A percentile compares a stretch with the other conserved stretches of the same genome.
Conservation (phyloP, 2,113 vertebrate genomes). For the Leptosomus discolor region DNA sequence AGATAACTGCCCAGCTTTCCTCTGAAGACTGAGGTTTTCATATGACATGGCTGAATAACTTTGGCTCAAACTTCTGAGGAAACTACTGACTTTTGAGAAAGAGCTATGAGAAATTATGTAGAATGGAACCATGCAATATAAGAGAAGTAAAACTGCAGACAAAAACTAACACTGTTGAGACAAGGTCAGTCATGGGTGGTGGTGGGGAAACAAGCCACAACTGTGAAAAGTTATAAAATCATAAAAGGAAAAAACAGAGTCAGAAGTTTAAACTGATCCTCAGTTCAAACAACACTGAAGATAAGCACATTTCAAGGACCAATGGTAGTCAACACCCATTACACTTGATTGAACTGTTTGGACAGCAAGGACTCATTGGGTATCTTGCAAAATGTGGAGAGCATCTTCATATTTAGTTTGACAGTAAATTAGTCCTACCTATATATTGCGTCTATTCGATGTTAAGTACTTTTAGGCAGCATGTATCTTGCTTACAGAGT, state of each 20-base stretch:
- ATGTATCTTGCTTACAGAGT: neutral
- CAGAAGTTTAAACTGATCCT: neutral
- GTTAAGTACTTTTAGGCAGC: neutral
- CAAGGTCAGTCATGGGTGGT: neutral
- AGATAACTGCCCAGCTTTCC: neutral
- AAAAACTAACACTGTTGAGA: neutral
- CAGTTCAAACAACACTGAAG: neutral
- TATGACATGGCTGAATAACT: neutral
- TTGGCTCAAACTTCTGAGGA: neutral
- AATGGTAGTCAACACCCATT: neutral
- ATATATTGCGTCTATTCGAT: neutral
- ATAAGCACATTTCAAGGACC: neutral
- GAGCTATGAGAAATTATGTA: neutral
- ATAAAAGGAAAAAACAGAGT: neutral
- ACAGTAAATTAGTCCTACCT: neutral
- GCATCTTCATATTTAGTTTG: neutral
- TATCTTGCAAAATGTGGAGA: neutral
- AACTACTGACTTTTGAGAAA: neutral
- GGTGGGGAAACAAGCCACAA: neutral
- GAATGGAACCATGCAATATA: neutral
- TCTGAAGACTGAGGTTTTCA: neutral
- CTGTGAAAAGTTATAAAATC: neutral
- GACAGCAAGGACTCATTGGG: neutral
- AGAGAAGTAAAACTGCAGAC: neutral
- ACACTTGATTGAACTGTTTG: neutral